These are phyloP conservation scores for Phyllopteryx taeniolatus DNA, from an alignment of 2,113 vertebrate genomes.

Conservation along the genomic window DNA sequence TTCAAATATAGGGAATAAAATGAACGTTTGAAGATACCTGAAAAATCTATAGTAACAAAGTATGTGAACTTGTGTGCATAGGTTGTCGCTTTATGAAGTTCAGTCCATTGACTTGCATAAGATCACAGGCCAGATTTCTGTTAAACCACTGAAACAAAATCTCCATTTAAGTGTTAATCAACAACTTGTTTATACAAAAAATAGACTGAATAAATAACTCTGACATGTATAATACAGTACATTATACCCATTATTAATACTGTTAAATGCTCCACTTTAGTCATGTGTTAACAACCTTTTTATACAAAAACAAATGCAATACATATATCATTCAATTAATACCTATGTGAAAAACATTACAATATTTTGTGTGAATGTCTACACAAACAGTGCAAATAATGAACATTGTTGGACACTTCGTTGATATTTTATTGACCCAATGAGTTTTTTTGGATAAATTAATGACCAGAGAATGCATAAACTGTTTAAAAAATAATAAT, in stretches of 20 bases:
- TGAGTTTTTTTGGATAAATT: background rate
- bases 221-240: background rate
- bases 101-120: too few relatives aligned
- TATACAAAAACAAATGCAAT: background rate
- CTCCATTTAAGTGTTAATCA: background rate
- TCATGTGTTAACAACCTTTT: background rate
- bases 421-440: background rate
- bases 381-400: background rate
- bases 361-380: background rate
- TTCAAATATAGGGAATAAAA: too few relatives aligned
- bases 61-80: too few relatives aligned
- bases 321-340: background rate
- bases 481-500: too few relatives aligned
- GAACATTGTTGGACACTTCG: background rate
- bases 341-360: background rate
- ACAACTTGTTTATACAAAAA: too few relatives aligned
- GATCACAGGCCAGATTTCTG: background rate
- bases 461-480: background rate
- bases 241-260: background rate
- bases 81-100: too few relatives aligned
- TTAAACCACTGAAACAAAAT: background rate
- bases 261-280: background rate
- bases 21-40: too few relatives aligned
- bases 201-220: background rate
- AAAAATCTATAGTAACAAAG: too few relatives aligned